Base-by-base conservation (phyloP, 2,888 invertebrate genomes). In the Hyalella azteca region DNA sequence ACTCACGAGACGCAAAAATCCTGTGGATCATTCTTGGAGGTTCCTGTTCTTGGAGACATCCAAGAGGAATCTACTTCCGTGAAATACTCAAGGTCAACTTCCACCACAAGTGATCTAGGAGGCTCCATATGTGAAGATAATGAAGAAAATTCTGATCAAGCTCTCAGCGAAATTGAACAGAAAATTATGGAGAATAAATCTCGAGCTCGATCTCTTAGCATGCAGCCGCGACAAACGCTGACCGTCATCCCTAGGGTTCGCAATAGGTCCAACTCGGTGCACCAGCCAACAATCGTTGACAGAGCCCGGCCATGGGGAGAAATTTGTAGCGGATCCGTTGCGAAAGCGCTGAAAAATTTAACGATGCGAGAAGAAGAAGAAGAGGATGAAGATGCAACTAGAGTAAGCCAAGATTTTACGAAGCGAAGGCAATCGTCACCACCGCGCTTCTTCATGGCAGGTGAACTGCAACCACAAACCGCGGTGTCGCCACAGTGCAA, bases 301-400 rank as follows among this genome's bases (percentile, higher is more conserved):
- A 54, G 76, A 39, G 84, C 85, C 13, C 84, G 84, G 54, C 85
- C 73, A 87, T 89, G 88, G 89, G 88, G 15, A 87, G 87, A 81
- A 82, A 86, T 89, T 3, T 89, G 89, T 85, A 88, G 88, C 0
- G 89, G 89, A 0, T 88, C 89, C 7, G 89, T 89, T 80, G 89
- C 87, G 11, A 86, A 89, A 22, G 89, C 89, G 2, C 88, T 89
- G 87, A 88, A 89, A 83, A 89, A 87, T 84, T 89, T 89, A 78
- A 87, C 85, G 45, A 86, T 87, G 7, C 88, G 87, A 79, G 81
- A 77, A 13, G 82, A 81, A 1, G 29, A 66, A 15, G 66, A 66
- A 2, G 66, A 81, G 76, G 80, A 79, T 3, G 29, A 39, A 7
- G 66, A 11, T 7, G 66, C 78, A 76, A 36, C 66, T 19, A 45